Percentiles rank a stretch among this genome's conserved stretches.
Evolutionary conservation across 2,113 vertebrate species (phyloP).

Genomic region (Malurus cyaneus): DNA sequence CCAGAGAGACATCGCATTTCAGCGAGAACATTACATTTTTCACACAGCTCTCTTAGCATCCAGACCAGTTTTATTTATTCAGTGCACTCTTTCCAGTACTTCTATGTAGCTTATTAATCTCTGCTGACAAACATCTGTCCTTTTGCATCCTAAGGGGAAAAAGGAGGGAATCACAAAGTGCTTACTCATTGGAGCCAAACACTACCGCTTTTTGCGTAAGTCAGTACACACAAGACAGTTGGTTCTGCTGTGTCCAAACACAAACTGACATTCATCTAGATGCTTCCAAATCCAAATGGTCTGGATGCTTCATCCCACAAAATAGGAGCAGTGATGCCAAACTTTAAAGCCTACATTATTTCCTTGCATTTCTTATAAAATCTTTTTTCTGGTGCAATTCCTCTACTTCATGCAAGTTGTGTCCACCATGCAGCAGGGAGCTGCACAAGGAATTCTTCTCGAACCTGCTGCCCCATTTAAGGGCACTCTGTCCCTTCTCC

Average conservation of each 20-base stretch:
- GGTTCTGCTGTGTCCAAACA: not conserved
- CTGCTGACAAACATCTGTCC: not conserved
- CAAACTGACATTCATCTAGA: not conserved
- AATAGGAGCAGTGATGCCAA: not conserved
- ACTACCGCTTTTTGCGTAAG: not conserved
- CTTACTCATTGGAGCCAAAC: not conserved
- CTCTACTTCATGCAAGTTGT: not conserved
- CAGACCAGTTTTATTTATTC: not conserved
- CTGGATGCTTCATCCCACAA: not conserved
- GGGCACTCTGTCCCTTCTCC: not conserved
- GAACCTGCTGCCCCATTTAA: not conserved
- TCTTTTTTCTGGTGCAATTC: not conserved
- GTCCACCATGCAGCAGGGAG: not conserved
- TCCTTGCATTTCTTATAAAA: not conserved
- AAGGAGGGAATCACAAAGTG: not conserved
- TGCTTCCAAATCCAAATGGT: not conserved
- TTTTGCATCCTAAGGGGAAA: not conserved
- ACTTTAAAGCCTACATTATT: not conserved
- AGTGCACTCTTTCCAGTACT: not conserved
- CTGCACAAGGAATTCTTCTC: not conserved
- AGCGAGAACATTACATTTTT: not conserved
- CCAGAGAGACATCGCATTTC: not conserved
- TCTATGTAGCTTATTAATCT: not conserved
- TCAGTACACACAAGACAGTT: not conserved
- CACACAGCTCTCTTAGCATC: not conserved